Evolutionary conservation across 2,888 invertebrate genomes (phyloP).

Genomic region (Lasioglossum villosulum): DNA sequence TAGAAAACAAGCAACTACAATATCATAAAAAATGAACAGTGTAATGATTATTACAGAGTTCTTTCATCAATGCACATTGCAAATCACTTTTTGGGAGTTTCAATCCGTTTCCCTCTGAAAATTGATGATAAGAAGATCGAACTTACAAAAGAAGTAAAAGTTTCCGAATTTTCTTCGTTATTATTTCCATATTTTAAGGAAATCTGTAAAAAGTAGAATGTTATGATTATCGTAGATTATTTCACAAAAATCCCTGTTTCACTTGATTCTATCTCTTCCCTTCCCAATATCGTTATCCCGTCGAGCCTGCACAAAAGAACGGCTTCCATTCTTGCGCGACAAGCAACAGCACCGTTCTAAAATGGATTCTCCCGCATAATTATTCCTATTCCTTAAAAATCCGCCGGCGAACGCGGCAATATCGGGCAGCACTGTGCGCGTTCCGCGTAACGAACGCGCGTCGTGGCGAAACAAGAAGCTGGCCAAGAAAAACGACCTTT

Average conservation of each 20-base stretch:
- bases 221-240: not conserved
- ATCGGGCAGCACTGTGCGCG: not conserved
- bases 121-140: too few species aligned
- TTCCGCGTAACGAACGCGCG: not conserved
- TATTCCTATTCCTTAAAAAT: not conserved
- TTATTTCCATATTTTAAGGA: not conserved
- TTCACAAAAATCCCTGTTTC: not conserved
- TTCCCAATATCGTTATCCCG: not conserved
- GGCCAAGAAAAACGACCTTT: conserved; percentile 13
- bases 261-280: not conserved
- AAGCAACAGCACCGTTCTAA: not conserved
- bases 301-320: not conserved
- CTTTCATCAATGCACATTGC: too few species aligned
- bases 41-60: too few species aligned
- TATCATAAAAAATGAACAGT: too few species aligned
- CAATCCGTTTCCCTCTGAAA: too few species aligned
- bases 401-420: not conserved
- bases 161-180: too few species aligned
- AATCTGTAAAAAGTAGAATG: not conserved
- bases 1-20: too few species aligned
- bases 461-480: conserved; percentile 22
- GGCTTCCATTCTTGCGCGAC: not conserved
- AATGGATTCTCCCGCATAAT: not conserved
- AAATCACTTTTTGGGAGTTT: too few species aligned
- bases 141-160: too few species aligned